Conservation (phyloP, 2,888 invertebrate species). For the Xestia ashworthii region DNA sequence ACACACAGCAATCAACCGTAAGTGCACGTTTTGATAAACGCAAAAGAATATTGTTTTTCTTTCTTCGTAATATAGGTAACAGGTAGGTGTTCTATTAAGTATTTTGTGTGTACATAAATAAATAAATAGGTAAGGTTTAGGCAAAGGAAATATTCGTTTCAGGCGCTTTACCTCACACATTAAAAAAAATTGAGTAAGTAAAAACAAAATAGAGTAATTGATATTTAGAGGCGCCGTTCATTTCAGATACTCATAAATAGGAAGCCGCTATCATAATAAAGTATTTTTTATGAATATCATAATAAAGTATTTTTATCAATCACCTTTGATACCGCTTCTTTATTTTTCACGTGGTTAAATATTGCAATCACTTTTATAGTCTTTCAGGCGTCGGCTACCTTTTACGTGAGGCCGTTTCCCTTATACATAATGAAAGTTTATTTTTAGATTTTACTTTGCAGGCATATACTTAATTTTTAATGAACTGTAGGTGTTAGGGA, state of each 20-base stretch:
- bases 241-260: conserved; percentile 67
- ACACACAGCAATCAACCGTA: conserved; percentile 32
- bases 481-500: neutral
- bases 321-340: conserved; percentile 60
- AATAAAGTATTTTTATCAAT: conserved; percentile 70
- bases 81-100: too few species aligned
- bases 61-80: neutral
- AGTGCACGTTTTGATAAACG: conserved; percentile 19
- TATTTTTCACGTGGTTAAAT: conserved; percentile 64
- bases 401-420: conserved; percentile 30
- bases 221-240: conserved; percentile 61
- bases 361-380: conserved; percentile 64
- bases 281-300: conserved; percentile 68
- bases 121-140: neutral
- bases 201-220: conserved; percentile 60
- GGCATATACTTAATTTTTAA: neutral
- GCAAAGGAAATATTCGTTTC: conserved; percentile 13
- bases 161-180: conserved; percentile 9
- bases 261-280: conserved; percentile 68
- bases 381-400: conserved; percentile 35
- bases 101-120: too few species aligned
- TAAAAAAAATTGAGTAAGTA: conserved; percentile 36
- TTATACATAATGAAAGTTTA: conserved; percentile 18
- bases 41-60: neutral
- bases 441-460: conserved; percentile 10